Evolutionary conservation across 1,140 invertebrate genomes (phyloP).

Genomic region (Cydia fagiglandana): DNA sequence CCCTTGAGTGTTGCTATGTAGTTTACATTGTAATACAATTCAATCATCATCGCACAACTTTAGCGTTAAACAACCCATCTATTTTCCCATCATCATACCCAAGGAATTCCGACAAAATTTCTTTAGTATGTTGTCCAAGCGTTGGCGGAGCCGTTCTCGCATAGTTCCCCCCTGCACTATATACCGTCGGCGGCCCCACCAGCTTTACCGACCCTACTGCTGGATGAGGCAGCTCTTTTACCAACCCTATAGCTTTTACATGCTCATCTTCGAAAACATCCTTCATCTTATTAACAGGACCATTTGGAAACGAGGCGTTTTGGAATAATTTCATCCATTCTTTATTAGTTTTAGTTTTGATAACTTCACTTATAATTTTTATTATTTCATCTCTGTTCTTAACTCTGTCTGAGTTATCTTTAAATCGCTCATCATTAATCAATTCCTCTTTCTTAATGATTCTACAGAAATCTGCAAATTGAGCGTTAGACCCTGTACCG

Average conservation of each 20-base stretch:
- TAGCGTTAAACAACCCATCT: conserved; percentile 70
- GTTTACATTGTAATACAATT: neutral
- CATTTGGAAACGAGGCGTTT: conserved; percentile 89
- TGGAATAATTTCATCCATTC: conserved; percentile 90
- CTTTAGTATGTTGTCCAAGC: conserved; percentile 92
- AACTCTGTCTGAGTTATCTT: conserved; percentile 87
- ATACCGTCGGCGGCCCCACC: conserved; percentile 92
- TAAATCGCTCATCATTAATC: conserved; percentile 82
- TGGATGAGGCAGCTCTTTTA: conserved; percentile 88
- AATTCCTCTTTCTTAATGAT: conserved; percentile 83
- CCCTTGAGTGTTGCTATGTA: too few relatives aligned
- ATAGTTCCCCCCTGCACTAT: conserved; percentile 85
- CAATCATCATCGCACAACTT: conserved; percentile 53
- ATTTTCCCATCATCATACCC: conserved; percentile 84
- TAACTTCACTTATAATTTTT: conserved; percentile 81
- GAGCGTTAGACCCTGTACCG: conserved; percentile 89
- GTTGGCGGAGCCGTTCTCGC: conserved; percentile 88
- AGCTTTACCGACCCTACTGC: conserved; percentile 86
- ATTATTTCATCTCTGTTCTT: conserved; percentile 87
- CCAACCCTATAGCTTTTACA: conserved; percentile 86
- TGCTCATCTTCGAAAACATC: conserved; percentile 94
- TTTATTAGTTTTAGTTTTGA: conserved; percentile 84
- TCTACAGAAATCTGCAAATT: conserved; percentile 87
- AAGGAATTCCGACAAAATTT: conserved; percentile 86
- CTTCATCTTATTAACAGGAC: conserved; percentile 92